Evolutionary conservation across 2,888 invertebrate genomes (phyloP), one percentile per base, ranked within the genome.

Genomic region (Shargacucullia verbasci): DNA sequence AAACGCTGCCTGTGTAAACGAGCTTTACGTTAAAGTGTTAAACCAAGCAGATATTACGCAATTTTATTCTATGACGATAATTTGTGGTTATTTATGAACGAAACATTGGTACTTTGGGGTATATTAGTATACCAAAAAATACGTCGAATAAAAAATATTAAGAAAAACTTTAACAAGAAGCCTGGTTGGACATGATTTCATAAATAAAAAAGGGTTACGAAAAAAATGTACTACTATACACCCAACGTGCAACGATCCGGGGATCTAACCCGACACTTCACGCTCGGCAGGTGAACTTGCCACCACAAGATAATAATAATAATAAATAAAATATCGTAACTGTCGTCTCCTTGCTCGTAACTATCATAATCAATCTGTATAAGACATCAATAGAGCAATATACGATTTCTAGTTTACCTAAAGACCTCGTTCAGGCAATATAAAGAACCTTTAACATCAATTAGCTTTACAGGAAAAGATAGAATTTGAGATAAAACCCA

Each of bases 381-480:
- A 31, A n/a, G n/a, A 9, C 31, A 4, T 31, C 7, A 35, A n/a
- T 14, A 14, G 25, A 27, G 12, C n/a, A 27, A 1, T 8, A 8
- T 27, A 12, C 11, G 11, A 20, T 53, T 34, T 7, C 25, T 53
- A 59, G 38, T 11, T 38, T 39, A 39, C 14, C 40, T 13, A 41
- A 38, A 57, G 15, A 45, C 45, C 39, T 59, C 34, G 12, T 49
- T 6, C 15, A 46, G 31, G 20, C 25, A 58, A n/a, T 5, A 38
- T 54, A 65, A 54, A 55, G 47, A 62, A 52, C 63, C 63, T 69
- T 56, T 56, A 44, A 41, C 44, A 52, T 25, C 39, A 70, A 73
- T 76, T 69, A 59, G 39, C 39, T 62, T 39, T 66, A 34, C 56
- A 75, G 76, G 76, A 73, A 75, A 76, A 75, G 62, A 73, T 73